A percentile compares a stretch with the other conserved stretches of the same genome.
Evolutionary conservation across 2,797 vertebrate species (phyloP).

Genomic region (Spinus pinus): DNA sequence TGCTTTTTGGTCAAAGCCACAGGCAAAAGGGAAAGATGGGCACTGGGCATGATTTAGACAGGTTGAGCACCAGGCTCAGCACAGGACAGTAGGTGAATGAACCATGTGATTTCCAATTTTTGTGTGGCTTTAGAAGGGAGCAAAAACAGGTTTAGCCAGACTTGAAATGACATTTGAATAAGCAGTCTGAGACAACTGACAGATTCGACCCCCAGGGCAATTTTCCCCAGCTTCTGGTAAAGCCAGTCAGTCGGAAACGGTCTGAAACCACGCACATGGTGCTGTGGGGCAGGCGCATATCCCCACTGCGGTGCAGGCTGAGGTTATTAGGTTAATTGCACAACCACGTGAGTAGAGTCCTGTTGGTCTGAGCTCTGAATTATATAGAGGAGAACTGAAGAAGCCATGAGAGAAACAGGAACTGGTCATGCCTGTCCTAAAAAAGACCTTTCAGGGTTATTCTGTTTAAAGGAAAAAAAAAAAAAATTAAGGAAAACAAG

Average conservation of each 20-base stretch:
- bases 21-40: neutral
- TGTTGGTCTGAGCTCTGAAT: neutral
- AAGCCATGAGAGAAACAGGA: neutral
- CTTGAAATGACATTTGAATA: neutral
- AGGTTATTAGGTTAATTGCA: neutral
- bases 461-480: neutral
- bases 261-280: accelerated
- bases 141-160: neutral
- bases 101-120: neutral
- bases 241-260: neutral
- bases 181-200: neutral
- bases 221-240: neutral
- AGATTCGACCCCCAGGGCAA: neutral
- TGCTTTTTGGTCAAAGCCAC: neutral
- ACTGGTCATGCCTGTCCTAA: neutral
- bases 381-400: neutral
- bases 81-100: neutral
- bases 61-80: neutral
- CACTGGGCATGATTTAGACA: neutral
- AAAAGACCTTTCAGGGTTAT: neutral
- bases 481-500: neutral
- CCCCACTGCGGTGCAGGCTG: neutral
- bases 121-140: neutral
- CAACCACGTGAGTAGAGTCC: neutral
- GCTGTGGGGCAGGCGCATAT: neutral